These are phyloP conservation scores for Cathartes aura DNA, from an alignment of 2,113 vertebrate species.

Conservation along the genomic window DNA sequence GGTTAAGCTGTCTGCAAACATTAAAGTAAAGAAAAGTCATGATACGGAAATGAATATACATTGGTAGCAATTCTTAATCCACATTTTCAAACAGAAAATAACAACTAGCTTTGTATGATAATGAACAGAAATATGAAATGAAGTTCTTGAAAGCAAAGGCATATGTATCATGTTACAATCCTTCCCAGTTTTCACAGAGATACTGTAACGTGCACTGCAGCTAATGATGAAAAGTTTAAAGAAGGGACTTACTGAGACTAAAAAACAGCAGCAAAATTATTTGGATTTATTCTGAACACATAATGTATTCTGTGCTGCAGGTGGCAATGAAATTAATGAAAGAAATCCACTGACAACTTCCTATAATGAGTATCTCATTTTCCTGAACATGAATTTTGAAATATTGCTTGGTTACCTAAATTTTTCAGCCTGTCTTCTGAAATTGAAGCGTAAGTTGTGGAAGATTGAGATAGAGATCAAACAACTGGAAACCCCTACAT, in stretches of 20 bases:
- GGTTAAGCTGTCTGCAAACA: background rate
- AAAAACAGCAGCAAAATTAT: background rate
- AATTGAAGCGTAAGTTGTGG: background rate
- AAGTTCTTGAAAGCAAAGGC: background rate
- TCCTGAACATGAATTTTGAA: background rate
- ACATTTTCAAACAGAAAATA: background rate
- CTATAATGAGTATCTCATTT: background rate
- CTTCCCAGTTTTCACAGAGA: background rate
- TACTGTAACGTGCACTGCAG: background rate
- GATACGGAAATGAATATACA: background rate
- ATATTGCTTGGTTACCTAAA: background rate
- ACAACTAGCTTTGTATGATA: background rate
- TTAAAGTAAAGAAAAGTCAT: slow-evolving; percentile 18
- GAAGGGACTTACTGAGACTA: background rate
- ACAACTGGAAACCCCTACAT: background rate
- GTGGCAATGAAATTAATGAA: background rate
- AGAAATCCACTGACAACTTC: background rate
- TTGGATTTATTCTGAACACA: background rate
- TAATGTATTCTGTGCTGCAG: background rate
- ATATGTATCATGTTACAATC: background rate
- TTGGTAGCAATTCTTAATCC: background rate
- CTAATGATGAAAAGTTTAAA: background rate
- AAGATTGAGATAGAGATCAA: background rate
- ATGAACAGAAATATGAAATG: background rate
- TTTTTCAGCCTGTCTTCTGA: background rate